Evolutionary conservation across 2,797 vertebrate genomes (phyloP), one percentile per base, ranked within the genome.

Genomic region (Dipus sagitta): DNA sequence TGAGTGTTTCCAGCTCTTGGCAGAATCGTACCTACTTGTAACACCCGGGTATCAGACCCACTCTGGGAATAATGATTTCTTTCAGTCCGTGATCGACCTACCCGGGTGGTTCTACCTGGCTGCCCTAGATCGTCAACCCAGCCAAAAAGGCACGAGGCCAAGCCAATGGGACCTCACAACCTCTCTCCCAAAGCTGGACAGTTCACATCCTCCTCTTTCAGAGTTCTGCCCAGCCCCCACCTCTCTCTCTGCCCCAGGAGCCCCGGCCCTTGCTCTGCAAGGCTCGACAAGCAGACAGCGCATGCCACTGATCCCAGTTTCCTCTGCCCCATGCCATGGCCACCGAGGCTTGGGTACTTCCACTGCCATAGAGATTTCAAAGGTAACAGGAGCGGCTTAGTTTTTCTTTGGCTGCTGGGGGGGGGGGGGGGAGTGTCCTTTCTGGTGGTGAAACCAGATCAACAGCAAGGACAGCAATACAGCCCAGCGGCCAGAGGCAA

Each of bases 41-140:
- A 90, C 88, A 82, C 47, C n/a, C 28, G 20, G 70, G 71, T 83
- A 95, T 92, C 88, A 86, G 85, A 90, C 83, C 67, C 28, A 28
- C 88, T 86, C 30, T 0, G 47, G 15, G 78, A 81, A 96, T 95
- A 97, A 96, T 74, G 94, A 71, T 92, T 88, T 88, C 95, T 97
- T 97, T 97, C 95, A 95, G 88, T 28, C 75, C 64, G 58, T 92
- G 72, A 64, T 7, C 3, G 88, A 96, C 90, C 92, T 93, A 88
- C 86, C 38, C 0, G 82, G 78, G 68, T 80, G 96, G 80, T 71
- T 95, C 80, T 92, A 92, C 70, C 88, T 93, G 28, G 2, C 88
- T 78, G 80, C 90, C 70, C 68, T 84, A 86, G 77, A 88, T 88
- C 30, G 6, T 81, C 65, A 80, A 68, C 52, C 77, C 0, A 2